phyloP scores from a whole-genome alignment of 2,797 vertebrate genomes.

The Cynodonichthys magdalenae region DNA sequence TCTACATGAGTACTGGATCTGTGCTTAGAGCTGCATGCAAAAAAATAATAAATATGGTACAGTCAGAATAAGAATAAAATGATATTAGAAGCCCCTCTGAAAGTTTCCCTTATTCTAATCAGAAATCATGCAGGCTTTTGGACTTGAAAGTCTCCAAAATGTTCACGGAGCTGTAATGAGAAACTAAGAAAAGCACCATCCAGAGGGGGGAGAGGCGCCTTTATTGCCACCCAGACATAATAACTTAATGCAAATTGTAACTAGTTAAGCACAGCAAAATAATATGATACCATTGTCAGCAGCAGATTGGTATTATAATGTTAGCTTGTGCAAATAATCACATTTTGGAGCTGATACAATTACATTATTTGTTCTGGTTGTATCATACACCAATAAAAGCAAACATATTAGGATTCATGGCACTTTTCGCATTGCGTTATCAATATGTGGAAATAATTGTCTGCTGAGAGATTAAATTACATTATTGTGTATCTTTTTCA shows the following conservation, averaged over 20 bases:
- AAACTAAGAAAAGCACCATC: slow-evolving; percentile 66
- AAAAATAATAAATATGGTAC: slow-evolving; percentile 39
- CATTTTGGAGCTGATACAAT: slow-evolving; percentile 92
- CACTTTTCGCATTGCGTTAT: slow-evolving; percentile 99
- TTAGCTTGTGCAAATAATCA: slow-evolving; percentile 95
- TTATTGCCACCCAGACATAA: slow-evolving; percentile 82
- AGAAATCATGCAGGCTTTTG: slow-evolving; percentile 32
- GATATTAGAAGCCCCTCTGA: slow-evolving; percentile 27
- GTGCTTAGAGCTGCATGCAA: slow-evolving; percentile 9
- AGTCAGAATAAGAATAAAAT: slow-evolving; percentile 1
- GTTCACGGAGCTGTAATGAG: slow-evolving; percentile 66
- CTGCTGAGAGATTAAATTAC: slow-evolving; percentile 99
- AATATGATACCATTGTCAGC: slow-evolving; percentile 83
- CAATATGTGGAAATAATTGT: slow-evolving; percentile 99
- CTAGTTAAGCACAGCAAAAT: slow-evolving; percentile 89
- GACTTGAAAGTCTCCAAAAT: slow-evolving; percentile 58
- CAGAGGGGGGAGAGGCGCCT: slow-evolving; percentile 61
- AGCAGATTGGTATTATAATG: slow-evolving; percentile 85
- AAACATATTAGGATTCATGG: slow-evolving; percentile 99
- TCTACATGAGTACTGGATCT: slow-evolving; percentile 15
- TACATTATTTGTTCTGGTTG: slow-evolving; percentile 99
- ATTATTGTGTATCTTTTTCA: slow-evolving; percentile 99
- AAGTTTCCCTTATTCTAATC: slow-evolving; percentile 48
- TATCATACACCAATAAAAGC: slow-evolving; percentile 97
- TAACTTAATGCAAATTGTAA: slow-evolving; percentile 88